Evolutionary conservation across 2,797 vertebrate species (phyloP).

Genomic region (Poeciliopsis gracilis): DNA sequence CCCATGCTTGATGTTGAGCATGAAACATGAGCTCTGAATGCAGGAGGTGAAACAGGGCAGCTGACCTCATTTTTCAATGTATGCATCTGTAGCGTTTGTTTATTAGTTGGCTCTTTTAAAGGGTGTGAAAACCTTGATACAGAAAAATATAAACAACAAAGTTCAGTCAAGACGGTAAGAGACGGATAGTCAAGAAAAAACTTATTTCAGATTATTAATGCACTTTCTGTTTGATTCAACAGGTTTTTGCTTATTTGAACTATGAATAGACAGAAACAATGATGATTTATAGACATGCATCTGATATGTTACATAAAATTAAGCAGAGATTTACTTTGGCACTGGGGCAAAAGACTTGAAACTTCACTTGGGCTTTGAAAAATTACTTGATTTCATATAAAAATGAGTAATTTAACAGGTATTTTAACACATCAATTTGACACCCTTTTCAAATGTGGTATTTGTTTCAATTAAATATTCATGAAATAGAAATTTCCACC

Average conservation of each 20-base stretch:
- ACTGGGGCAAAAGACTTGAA: neutral
- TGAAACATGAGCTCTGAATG: neutral
- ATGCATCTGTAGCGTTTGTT: neutral
- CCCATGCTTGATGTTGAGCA: constrained; percentile 7
- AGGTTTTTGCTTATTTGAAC: neutral
- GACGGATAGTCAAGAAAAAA: neutral
- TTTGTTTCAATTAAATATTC: neutral
- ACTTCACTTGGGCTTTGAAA: neutral
- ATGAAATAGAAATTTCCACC: neutral
- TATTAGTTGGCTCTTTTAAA: neutral
- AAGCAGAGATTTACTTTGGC: neutral
- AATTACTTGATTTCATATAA: neutral
- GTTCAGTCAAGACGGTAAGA: neutral
- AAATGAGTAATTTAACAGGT: neutral
- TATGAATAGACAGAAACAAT: neutral
- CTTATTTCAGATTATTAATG: neutral
- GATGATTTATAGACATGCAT: neutral
- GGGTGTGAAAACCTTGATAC: neutral
- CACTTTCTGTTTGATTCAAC: neutral
- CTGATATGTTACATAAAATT: neutral
- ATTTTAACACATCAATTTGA: neutral
- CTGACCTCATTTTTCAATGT: neutral
- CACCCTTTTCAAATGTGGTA: neutral
- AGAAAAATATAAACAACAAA: neutral
- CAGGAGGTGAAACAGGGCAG: neutral